A percentile compares a stretch with the other conserved stretches of the same genome.
These are phyloP conservation scores for Bovichtus diacanthus DNA, from an alignment of 2,797 vertebrate genomes.

Conservation along the genomic window DNA sequence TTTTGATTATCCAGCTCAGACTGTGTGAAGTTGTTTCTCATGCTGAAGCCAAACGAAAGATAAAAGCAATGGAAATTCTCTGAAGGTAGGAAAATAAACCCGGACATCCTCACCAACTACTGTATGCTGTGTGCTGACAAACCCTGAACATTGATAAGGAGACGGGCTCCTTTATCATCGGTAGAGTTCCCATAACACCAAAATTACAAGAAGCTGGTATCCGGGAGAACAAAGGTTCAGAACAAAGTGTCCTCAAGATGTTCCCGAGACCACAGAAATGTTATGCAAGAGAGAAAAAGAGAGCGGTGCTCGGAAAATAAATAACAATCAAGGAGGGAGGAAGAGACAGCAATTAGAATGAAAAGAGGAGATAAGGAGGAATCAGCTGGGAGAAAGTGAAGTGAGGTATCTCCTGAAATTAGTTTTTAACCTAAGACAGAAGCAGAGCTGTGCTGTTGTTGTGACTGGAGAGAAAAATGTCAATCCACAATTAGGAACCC, in stretches of 20 bases:
- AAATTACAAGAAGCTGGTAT: neutral
- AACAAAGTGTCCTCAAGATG: slow-evolving; percentile 14
- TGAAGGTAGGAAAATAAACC: neutral
- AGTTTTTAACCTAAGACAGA: slow-evolving; percentile 1
- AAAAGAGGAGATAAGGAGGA: slow-evolving; percentile 9
- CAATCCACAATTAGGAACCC: neutral
- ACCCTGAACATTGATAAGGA: neutral
- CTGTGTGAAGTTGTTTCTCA: neutral
- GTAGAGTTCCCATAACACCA: neutral
- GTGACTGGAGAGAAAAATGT: slow-evolving; percentile 7
- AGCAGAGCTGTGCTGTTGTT: slow-evolving; percentile 3
- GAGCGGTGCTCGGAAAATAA: neutral
- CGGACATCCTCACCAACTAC: neutral
- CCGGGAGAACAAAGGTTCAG: neutral
- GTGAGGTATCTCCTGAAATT: slow-evolving; percentile 12
- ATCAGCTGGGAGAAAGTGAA: slow-evolving; percentile 5
- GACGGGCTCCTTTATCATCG: neutral
- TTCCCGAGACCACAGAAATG: neutral
- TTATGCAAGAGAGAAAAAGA: slow-evolving; percentile 6
- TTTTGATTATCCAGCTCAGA: neutral
- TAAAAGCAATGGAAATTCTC: neutral
- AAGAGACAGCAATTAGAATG: slow-evolving; percentile 25
- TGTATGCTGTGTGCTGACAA: neutral
- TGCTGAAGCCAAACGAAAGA: neutral
- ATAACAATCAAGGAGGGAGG: neutral